phyloP scores from a whole-genome alignment of 2,113 vertebrate species.

The Brachyistius frenatus region DNA sequence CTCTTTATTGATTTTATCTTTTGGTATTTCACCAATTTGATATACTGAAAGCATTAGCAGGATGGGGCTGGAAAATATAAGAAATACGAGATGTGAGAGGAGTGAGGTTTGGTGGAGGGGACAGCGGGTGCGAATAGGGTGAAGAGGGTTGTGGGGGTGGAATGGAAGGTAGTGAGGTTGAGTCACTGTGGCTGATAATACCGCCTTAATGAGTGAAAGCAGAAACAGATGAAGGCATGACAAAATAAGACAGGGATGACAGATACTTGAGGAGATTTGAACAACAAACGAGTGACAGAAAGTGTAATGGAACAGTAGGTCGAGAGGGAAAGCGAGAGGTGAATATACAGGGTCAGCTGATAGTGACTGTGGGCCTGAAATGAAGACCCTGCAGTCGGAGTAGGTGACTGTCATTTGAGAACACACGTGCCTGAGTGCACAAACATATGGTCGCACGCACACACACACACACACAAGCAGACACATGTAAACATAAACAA shows the following conservation, averaged over 20 bases:
- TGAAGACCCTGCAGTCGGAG: constrained; percentile 37
- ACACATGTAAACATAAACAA: constrained; percentile 36
- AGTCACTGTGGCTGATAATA: constrained; percentile 35
- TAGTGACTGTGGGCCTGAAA: constrained; percentile 55
- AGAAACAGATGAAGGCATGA: constrained; percentile 22
- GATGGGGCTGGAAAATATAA: constrained; percentile 8
- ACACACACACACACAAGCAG: constrained; percentile 5
- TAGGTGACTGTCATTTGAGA: constrained; percentile 47
- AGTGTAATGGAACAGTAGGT: constrained; percentile 21
- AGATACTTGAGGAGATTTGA: constrained; percentile 10
- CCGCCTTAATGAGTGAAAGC: constrained; percentile 21
- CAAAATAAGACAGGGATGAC: constrained; percentile 11
- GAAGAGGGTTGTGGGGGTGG: neutral
- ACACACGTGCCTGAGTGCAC: neutral
- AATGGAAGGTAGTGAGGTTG: constrained; percentile 20
- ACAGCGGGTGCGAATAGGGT: neutral
- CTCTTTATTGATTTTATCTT: constrained; percentile 48
- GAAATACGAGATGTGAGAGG: constrained; percentile 21
- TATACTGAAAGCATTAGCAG: constrained; percentile 18
- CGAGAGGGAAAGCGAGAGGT: constrained; percentile 31
- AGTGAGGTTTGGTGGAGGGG: neutral
- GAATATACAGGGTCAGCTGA: constrained; percentile 64
- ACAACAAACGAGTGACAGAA: constrained; percentile 20
- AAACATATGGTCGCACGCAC: neutral
- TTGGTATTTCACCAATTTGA: constrained; percentile 36